Evolutionary conservation across 2,888 invertebrate species (phyloP).

Genomic region (Zygothrica quintamaculata): DNA sequence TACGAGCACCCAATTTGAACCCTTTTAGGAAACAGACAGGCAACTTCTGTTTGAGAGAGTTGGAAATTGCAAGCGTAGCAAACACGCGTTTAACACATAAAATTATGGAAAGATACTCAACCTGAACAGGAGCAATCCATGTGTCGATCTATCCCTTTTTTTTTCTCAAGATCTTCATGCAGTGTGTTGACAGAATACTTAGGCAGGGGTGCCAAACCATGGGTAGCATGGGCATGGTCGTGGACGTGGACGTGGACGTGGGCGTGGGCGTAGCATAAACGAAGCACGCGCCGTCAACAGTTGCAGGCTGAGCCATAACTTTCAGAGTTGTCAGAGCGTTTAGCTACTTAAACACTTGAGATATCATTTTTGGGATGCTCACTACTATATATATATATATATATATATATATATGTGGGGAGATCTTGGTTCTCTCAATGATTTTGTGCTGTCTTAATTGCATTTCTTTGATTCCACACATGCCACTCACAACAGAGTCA

Average conservation of each 20-base stretch:
- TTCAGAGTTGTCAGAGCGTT: slow-evolving; percentile 73
- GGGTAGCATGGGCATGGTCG: slow-evolving; percentile 1
- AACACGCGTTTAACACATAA: slow-evolving; percentile 49
- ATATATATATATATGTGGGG: too few species aligned
- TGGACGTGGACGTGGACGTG: slow-evolving; percentile 13
- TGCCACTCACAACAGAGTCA: slow-evolving; percentile 69
- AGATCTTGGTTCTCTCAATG: too few species aligned
- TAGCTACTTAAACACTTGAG: slow-evolving; percentile 80
- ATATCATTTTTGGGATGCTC: slow-evolving; percentile 51
- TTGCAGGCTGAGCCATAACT: slow-evolving; percentile 73
- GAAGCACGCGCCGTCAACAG: slow-evolving; percentile 69
- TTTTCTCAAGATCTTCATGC: too few species aligned
- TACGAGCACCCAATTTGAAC: slow-evolving; percentile 64
- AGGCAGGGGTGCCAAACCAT: slow-evolving; percentile 24
- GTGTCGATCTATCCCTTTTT: slow-evolving; percentile 43
- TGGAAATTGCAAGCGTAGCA: slow-evolving; percentile 45
- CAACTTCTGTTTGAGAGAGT: too few species aligned
- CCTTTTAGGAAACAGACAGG: slow-evolving; percentile 65
- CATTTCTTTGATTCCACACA: slow-evolving; percentile 76
- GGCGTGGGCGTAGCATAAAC: slow-evolving; percentile 31
- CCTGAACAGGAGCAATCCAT: slow-evolving; percentile 50
- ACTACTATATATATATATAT: too few species aligned
- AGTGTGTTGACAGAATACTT: slow-evolving; percentile 81
- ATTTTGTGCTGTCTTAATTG: slow-evolving; percentile 70
- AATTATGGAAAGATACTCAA: slow-evolving; percentile 33